These are phyloP conservation scores for Erebia epiphron DNA, from an alignment of 2,888 invertebrate genomes.

Conservation along the genomic window DNA sequence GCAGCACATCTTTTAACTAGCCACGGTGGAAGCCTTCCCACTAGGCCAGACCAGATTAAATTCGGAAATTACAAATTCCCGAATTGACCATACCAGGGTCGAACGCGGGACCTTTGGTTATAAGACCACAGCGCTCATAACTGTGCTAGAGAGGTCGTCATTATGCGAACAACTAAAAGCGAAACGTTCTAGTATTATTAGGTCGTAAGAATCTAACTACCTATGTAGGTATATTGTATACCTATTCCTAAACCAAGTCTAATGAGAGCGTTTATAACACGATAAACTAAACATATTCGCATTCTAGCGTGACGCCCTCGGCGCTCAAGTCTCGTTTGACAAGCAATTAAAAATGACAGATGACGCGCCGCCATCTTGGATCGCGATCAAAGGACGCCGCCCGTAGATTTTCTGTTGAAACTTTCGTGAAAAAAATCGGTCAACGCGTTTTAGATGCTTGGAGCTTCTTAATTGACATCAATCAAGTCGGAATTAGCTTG, in stretches of 20 bases:
- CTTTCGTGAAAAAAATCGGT: slow-evolving; percentile 55
- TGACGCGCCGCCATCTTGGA: slow-evolving; percentile 71
- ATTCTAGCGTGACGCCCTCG: slow-evolving; percentile 62
- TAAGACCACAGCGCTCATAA: no score
- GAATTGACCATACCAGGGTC: no score
- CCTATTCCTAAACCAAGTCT: background rate
- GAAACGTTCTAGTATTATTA: background rate
- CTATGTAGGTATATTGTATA: no score
- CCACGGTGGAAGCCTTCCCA: no score
- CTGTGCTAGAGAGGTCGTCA: no score
- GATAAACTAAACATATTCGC: slow-evolving; percentile 79
- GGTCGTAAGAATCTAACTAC: no score
- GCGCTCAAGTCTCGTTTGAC: slow-evolving; percentile 59
- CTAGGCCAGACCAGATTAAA: no score
- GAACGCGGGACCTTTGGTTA: no score
- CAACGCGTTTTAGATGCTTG: slow-evolving; percentile 64
- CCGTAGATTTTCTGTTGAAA: slow-evolving; percentile 44
- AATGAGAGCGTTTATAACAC: slow-evolving; percentile 65
- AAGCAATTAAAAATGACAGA: slow-evolving; percentile 82
- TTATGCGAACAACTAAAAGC: background rate
- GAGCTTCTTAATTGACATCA: slow-evolving; percentile 56
- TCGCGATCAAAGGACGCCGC: slow-evolving; percentile 63
- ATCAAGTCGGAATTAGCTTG: slow-evolving; percentile 46
- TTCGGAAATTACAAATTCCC: no score
- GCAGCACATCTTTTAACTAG: no score